Conservation (phyloP, 2,113 vertebrate species). For the Panthera uncia region DNA sequence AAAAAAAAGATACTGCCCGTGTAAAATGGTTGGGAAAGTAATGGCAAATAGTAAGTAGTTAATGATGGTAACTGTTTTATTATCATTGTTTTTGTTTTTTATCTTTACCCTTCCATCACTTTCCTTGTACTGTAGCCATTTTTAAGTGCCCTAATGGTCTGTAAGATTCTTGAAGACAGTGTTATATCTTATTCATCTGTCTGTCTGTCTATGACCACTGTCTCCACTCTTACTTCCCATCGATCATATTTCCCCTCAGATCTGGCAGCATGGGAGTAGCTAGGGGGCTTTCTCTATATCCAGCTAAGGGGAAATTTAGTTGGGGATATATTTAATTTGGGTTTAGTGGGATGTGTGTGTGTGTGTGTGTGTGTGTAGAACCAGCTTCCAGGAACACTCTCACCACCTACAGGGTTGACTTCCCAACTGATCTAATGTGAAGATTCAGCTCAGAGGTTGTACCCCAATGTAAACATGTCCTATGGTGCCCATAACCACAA, state of each 20-base stretch:
- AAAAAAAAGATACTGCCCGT: neutral
- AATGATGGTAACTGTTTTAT: neutral
- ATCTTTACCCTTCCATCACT: neutral
- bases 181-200: neutral
- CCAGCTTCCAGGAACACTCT: neutral
- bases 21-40: neutral
- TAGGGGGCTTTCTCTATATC: neutral
- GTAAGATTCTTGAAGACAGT: neutral
- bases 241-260: neutral
- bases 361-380: neutral
- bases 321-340: constrained; percentile 13
- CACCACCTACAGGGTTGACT: neutral
- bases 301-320: neutral
- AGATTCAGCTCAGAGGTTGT: neutral
- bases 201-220: neutral
- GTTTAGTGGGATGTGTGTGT: neutral
- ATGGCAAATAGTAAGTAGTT: neutral
- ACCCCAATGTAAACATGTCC: neutral
- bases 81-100: neutral
- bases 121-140: neutral
- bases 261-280: neutral
- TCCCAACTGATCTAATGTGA: neutral
- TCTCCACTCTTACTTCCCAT: neutral
- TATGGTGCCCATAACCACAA: neutral
- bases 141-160: neutral